Percentiles rank a stretch among this genome's conserved stretches.
These are phyloP conservation scores for Trichonephila inaurata DNA, from an alignment of 1,140 invertebrate species.

Conservation along the genomic window DNA sequence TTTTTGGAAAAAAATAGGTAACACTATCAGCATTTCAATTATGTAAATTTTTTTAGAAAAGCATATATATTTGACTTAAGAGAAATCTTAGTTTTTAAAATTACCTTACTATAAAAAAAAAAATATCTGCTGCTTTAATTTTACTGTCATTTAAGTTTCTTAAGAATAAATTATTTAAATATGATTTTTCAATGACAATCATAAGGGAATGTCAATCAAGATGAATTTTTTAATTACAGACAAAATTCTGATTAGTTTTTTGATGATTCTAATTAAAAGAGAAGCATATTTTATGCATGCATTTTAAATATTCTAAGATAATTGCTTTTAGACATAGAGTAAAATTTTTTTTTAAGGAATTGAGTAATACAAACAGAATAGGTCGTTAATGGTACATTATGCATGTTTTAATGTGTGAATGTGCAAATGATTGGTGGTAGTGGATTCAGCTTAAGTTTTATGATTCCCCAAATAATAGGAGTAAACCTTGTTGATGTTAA, in stretches of 20 bases:
- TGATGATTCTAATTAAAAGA: not conserved
- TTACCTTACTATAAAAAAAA: not conserved
- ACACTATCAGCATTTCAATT: not conserved
- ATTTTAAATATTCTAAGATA: not conserved
- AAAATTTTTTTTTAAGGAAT: not conserved
- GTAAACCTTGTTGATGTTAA: slow-evolving; percentile 77
- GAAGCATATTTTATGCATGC: not conserved
- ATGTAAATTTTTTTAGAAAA: too few relatives aligned
- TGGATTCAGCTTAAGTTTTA: slow-evolving; percentile 77
- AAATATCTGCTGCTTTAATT: not conserved
- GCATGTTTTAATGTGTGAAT: slow-evolving; percentile 76
- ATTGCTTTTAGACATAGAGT: too few relatives aligned
- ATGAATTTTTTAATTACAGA: too few relatives aligned
- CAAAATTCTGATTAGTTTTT: too few relatives aligned
- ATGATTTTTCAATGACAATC: not conserved
- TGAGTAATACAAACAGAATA: not conserved
- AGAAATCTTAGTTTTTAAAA: not conserved
- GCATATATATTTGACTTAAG: not conserved
- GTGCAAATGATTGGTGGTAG: slow-evolving; percentile 71
- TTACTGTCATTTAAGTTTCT: not conserved
- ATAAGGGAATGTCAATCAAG: not conserved
- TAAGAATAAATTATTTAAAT: not conserved
- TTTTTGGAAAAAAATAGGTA: not conserved
- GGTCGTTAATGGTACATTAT: slow-evolving; percentile 32
- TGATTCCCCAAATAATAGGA: slow-evolving; percentile 78